Conservation (phyloP, 2,888 invertebrate species). For the Drosophila birchii region DNA sequence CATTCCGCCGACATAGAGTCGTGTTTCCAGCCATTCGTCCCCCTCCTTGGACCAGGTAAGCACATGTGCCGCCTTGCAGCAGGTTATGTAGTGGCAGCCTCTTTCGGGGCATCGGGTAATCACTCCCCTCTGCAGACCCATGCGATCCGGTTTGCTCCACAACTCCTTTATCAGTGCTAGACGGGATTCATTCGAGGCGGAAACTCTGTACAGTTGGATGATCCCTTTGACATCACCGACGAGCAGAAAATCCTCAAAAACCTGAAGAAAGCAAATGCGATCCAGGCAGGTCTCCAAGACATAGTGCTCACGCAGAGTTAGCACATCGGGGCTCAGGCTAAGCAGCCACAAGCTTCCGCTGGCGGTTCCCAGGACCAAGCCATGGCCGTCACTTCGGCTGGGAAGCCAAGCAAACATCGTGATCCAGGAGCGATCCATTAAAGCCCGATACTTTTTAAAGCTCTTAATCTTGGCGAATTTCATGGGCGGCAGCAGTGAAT, state of each 20-base stretch:
- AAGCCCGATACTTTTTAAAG: conserved; percentile 57
- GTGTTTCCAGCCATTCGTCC: conserved; percentile 48
- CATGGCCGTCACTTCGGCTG: neutral
- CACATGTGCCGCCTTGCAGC: conserved; percentile 77
- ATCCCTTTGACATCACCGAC: conserved; percentile 70
- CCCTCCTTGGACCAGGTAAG: conserved; percentile 64
- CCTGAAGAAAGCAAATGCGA: conserved; percentile 65
- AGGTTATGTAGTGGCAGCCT: conserved; percentile 68
- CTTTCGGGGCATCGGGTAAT: conserved; percentile 50
- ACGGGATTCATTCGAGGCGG: neutral
- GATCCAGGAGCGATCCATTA: conserved; percentile 72
- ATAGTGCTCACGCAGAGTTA: conserved; percentile 37
- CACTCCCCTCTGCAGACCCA: conserved; percentile 68
- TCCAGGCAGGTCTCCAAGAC: conserved; percentile 64
- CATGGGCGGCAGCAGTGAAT: conserved; percentile 42
- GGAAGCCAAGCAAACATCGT: conserved; percentile 74
- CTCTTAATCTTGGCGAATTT: conserved; percentile 38
- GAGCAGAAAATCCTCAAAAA: conserved; percentile 67
- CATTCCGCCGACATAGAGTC: conserved; percentile 69
- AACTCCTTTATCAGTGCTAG: conserved; percentile 63
- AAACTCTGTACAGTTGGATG: conserved; percentile 68
- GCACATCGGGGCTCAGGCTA: conserved; percentile 24
- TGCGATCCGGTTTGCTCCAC: conserved; percentile 78
- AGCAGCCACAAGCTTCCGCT: conserved; percentile 74
- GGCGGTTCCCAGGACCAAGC: conserved; percentile 73